Evolutionary conservation across 1,140 invertebrate species (phyloP).

Genomic region (Diuraphis noxia): DNA sequence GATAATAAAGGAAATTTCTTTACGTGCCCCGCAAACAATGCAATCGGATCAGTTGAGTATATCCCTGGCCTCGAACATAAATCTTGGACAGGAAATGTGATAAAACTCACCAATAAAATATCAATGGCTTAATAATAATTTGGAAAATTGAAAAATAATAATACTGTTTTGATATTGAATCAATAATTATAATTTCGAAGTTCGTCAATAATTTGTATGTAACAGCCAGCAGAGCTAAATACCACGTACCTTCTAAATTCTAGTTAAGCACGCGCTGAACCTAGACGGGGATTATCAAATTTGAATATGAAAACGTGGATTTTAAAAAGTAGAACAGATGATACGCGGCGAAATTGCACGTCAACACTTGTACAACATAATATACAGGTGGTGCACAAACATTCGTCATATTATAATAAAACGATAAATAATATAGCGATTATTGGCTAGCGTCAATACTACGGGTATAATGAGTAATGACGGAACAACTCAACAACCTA

Average conservation of each 20-base stretch:
- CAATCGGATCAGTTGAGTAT: not conserved
- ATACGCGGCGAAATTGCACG: not conserved
- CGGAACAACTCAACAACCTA: too few species aligned
- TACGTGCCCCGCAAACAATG: not conserved
- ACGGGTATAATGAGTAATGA: not conserved
- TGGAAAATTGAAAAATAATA: too few species aligned
- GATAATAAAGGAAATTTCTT: slow-evolving; percentile 27
- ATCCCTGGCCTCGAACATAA: not conserved
- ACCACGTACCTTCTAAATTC: not conserved
- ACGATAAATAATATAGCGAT: not conserved
- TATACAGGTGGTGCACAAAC: not conserved
- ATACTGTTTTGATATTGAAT: not conserved
- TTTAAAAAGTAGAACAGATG: not conserved
- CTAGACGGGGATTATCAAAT: not conserved
- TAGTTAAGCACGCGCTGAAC: not conserved
- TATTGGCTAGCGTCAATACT: not conserved
- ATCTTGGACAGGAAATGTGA: not conserved
- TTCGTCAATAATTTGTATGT: not conserved
- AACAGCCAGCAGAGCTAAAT: not conserved
- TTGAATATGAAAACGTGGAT: not conserved
- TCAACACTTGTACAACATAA: not conserved
- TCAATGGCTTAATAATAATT: too few species aligned
- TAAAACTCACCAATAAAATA: not conserved
- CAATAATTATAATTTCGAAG: not conserved
- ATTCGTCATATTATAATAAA: not conserved